These are phyloP conservation scores for Ichneumon xanthorius DNA, from an alignment of 2,888 invertebrate genomes.

Conservation along the genomic window DNA sequence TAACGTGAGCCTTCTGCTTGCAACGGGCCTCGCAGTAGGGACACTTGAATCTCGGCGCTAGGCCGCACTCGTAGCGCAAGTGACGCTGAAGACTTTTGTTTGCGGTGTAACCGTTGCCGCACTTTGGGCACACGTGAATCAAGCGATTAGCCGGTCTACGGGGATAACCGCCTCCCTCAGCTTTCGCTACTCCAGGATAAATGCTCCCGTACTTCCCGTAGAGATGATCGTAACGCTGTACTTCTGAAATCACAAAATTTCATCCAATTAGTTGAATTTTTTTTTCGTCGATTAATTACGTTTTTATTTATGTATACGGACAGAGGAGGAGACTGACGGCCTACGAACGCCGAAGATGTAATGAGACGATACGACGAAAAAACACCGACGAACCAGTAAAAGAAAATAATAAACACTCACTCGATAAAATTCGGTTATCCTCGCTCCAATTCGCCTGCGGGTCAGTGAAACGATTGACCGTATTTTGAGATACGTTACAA, in stretches of 20 bases:
- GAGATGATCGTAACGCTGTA: constrained; percentile 62
- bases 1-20: constrained; percentile 81
- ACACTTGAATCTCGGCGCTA: constrained; percentile 81
- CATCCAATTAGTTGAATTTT: constrained; percentile 42
- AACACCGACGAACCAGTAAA: constrained; percentile 7
- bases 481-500: constrained; percentile 9
- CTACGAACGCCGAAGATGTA: constrained; percentile 11
- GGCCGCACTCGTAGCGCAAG: constrained; percentile 82
- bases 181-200: constrained; percentile 69
- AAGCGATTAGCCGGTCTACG: constrained; percentile 62
- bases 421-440: constrained; percentile 30
- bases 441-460: constrained; percentile 28
- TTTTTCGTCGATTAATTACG: constrained; percentile 23
- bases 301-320: background rate
- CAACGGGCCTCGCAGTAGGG: constrained; percentile 80
- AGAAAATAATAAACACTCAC: constrained; percentile 18
- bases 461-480: constrained; percentile 1
- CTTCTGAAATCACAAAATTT: constrained; percentile 75
- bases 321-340: background rate
- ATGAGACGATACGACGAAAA: constrained; percentile 11
- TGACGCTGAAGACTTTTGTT: constrained; percentile 86
- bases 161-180: constrained; percentile 56
- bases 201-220: constrained; percentile 71
- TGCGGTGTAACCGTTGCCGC: constrained; percentile 86
- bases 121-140: constrained; percentile 85